Percentiles rank a stretch among this genome's conserved stretches.
phyloP scores from a whole-genome alignment of 2,888 invertebrate genomes.

The Rambutsinella grinnellia region DNA sequence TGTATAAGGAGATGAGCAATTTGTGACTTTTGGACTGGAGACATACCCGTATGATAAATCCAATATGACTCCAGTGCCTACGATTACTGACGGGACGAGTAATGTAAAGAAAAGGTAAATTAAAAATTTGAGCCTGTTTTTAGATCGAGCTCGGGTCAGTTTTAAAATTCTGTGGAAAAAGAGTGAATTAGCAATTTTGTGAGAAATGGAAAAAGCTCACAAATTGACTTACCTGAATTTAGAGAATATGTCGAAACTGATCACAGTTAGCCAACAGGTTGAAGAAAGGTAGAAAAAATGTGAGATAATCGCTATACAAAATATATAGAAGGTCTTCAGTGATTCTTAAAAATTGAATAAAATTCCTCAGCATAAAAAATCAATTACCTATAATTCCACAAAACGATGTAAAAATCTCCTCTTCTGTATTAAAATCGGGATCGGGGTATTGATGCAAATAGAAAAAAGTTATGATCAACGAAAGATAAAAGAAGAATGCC shows the following conservation, averaged over 20 bases:
- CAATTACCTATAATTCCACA: slow-evolving; percentile 37
- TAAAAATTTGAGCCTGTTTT: slow-evolving; percentile 41
- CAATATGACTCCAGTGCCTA: slow-evolving; percentile 21
- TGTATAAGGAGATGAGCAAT: neutral
- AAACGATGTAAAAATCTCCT: slow-evolving; percentile 12
- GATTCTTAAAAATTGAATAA: neutral
- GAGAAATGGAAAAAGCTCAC: too few relatives aligned
- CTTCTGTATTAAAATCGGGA: slow-evolving; percentile 5
- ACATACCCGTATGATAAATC: slow-evolving; percentile 35
- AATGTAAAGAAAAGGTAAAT: slow-evolving; percentile 40
- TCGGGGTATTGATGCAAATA: slow-evolving; percentile 18
- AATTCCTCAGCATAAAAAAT: neutral
- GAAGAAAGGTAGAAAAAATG: slow-evolving; percentile 53
- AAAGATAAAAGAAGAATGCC: slow-evolving; percentile 34
- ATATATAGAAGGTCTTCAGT: slow-evolving; percentile 1
- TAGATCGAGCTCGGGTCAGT: slow-evolving; percentile 28
- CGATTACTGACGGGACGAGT: slow-evolving; percentile 28
- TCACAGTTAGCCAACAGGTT: slow-evolving; percentile 54
- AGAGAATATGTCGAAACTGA: slow-evolving; percentile 53
- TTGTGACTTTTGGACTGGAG: neutral
- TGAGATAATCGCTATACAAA: slow-evolving; percentile 35
- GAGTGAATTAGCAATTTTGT: neutral
- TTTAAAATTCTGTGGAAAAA: slow-evolving; percentile 39
- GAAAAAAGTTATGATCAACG: slow-evolving; percentile 32
- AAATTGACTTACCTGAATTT: slow-evolving; percentile 53